Base-by-base conservation (phyloP, 2,888 invertebrate species). In the Tineola bisselliella region DNA sequence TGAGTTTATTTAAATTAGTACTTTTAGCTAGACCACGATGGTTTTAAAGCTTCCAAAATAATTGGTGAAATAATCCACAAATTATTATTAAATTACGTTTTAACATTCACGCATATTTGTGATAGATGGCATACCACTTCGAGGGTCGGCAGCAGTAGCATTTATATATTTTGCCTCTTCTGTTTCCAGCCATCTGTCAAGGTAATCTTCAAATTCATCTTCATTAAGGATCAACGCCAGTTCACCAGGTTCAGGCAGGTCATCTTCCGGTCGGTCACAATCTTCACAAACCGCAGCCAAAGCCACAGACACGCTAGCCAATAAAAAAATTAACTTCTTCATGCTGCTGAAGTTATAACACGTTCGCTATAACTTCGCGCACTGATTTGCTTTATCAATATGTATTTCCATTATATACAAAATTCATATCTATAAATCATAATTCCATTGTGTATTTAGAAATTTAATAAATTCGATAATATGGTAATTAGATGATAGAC, bases 171-270 rank as follows among this genome's bases (percentile, higher is more conserved):
- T 76, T 1, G 63, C 62, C 63, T 82, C 69, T 66, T 84, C 77
- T 13, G 67, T 62, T 52, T 67, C 77, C 10, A 87, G 72, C 83
- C 83, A 87, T 6, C 66, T 64, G 59, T 87, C 87, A 8, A 86
- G 72, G 61, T 87, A 86, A 62, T 86, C 84, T 64, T 88, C 87
- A 62, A 84, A 87, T 10, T 82, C 80, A 1, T 88, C 84, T 70
- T 87, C 87, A 59, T 71, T 73, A 30, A 86, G 73, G 38, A 77
- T 64, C 57, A 78, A 66, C 1, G 80, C 82, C 18, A 87, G 65
- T 8, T 81, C 69, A 2, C 76, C 74, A 0, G 86, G 87, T 61
- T 81, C 78, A 1, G 79, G 77, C 59, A 68, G 63, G 30, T 62
- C 54, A n/a, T 60, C 54, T n/a, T 63, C 61, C 8, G 38, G 18